Evolutionary conservation across 1,140 invertebrate species (phyloP).

Genomic region (Hyles euphorbiae): DNA sequence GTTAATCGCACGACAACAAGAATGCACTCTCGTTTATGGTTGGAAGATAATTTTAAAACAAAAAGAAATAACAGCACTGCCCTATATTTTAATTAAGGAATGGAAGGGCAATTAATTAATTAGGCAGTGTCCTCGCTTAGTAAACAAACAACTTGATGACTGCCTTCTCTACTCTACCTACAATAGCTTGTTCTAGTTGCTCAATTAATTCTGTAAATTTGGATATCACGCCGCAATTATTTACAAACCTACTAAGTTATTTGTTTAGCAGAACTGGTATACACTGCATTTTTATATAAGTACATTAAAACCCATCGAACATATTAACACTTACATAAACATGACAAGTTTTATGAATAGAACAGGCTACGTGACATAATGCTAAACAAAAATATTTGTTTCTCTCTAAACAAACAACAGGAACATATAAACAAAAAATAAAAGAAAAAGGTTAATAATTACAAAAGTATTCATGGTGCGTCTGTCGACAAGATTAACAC

Average conservation of each 20-base stretch:
- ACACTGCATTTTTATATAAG: too few relatives aligned
- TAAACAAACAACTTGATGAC: conserved; percentile 25
- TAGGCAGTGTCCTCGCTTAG: conserved; percentile 25
- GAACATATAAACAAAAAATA: background rate
- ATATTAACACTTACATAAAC: too few relatives aligned
- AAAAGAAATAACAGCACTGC: background rate
- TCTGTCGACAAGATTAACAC: conserved; percentile 40
- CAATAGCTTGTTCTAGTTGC: too few relatives aligned
- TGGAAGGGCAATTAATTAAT: conserved; percentile 36
- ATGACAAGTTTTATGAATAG: too few relatives aligned
- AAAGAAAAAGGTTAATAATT: background rate
- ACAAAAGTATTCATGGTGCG: conserved; percentile 12
- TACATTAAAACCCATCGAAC: too few relatives aligned
- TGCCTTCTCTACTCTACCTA: background rate
- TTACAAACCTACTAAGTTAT: background rate
- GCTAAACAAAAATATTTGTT: too few relatives aligned
- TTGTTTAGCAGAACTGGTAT: too few relatives aligned
- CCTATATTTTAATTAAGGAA: conserved; percentile 32
- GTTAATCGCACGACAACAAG: too few relatives aligned
- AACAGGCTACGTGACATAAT: too few relatives aligned
- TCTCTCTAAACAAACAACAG: too few relatives aligned
- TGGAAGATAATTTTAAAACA: too few relatives aligned
- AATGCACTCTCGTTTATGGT: too few relatives aligned
- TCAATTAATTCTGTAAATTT: background rate
- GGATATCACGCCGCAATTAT: background rate